Conservation (phyloP, 2,113 vertebrate species). For the Bostrychus sinensis region DNA sequence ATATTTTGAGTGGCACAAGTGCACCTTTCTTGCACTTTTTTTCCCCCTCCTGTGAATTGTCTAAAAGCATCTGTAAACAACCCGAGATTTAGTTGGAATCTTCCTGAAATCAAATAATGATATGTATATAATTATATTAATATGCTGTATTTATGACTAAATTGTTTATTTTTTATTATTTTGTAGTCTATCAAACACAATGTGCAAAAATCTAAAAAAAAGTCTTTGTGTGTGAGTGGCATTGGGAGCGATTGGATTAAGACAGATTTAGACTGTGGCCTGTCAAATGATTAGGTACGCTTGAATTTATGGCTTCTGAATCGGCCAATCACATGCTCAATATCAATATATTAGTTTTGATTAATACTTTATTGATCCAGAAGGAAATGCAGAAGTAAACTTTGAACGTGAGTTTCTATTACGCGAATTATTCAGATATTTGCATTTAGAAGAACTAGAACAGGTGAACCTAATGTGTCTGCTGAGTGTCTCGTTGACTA, state of each 20-base stretch:
- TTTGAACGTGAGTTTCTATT: no score
- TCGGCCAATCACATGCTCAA: no score
- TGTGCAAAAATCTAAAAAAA: conserved; percentile 30
- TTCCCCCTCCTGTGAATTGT: conserved; percentile 16
- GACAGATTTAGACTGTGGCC: conserved; percentile 26
- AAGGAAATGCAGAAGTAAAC: no score
- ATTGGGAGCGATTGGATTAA: conserved; percentile 12
- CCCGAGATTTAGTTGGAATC: conserved; percentile 4
- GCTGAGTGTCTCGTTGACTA: no score
- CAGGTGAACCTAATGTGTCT: no score
- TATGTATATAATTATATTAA: conserved; percentile 15
- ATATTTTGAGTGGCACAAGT: conserved; percentile 14
- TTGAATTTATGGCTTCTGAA: no score
- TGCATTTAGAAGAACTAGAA: no score
- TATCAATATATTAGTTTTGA: no score
- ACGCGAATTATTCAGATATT: no score
- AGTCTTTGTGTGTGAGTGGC: neutral
- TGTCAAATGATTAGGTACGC: conserved; percentile 7
- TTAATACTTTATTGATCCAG: no score
- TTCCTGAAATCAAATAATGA: conserved; percentile 16
- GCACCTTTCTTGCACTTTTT: conserved; percentile 55
- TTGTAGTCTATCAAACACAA: conserved; percentile 26
- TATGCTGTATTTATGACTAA: conserved; percentile 38
- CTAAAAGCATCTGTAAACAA: conserved; percentile 11
- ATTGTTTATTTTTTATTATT: conserved; percentile 31